A percentile compares a stretch with the other conserved stretches of the same genome.
Conservation (phyloP, 92 coral and sea anemone genomes). For the Porites divaricata region DNA sequence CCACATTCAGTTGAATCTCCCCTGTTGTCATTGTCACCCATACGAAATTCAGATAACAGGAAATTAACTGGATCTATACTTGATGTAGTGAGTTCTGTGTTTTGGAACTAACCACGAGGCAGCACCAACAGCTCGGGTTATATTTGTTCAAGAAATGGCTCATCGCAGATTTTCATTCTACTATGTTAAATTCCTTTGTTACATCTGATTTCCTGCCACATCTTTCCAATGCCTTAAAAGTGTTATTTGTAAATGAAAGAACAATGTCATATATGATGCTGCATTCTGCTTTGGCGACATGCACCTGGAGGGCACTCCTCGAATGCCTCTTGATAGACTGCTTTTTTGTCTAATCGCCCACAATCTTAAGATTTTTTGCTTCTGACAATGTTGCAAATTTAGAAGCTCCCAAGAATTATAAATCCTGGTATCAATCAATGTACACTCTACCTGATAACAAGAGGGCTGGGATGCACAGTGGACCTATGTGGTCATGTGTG, state of each 20-base stretch:
- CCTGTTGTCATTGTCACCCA: conserved; percentile 28
- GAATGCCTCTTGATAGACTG: conserved; percentile 51
- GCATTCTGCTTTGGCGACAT: conserved; percentile 46
- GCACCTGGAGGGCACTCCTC: conserved; percentile 31
- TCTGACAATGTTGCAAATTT: conserved; percentile 40
- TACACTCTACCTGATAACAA: conserved; percentile 57
- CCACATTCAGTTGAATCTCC: conserved; percentile 12
- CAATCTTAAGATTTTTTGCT: conserved; percentile 53
- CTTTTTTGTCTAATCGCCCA: conserved; percentile 58
- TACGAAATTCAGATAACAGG: conserved; percentile 7
- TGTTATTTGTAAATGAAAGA: conserved; percentile 18
- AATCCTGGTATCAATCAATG: conserved; percentile 56
- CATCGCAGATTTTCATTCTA: neutral
- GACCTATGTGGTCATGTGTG: conserved; percentile 54
- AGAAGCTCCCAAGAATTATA: conserved; percentile 43
- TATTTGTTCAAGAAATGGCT: conserved; percentile 26
- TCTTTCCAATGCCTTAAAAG: conserved; percentile 6
- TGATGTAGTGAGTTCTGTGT: conserved; percentile 29
- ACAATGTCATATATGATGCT: conserved; percentile 40
- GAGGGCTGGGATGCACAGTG: conserved; percentile 52
- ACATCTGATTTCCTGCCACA: conserved; percentile 44
- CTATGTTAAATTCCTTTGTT: conserved; percentile 17
- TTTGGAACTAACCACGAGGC: conserved; percentile 9
- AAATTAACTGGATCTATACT: conserved; percentile 31
- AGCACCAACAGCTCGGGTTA: conserved; percentile 5